Evolutionary conservation across 2,113 vertebrate genomes (phyloP).

Genomic region (Barnardius zonarius): DNA sequence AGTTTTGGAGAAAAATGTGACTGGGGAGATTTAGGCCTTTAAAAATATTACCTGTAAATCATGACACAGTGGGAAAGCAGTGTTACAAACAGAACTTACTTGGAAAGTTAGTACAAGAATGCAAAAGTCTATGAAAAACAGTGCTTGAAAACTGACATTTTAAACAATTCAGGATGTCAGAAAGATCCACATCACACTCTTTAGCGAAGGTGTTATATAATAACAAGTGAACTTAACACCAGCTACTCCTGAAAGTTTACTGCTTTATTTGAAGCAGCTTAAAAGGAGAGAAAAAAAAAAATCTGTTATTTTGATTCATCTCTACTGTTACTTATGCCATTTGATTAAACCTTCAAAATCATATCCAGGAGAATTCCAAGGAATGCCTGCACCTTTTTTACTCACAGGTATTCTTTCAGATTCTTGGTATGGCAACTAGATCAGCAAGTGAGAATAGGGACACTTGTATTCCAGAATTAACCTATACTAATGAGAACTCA

Average conservation of each 20-base stretch:
- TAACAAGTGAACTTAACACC: not conserved
- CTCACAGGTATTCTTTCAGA: not conserved
- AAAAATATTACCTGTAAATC: constrained; percentile 23
- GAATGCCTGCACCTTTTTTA: not conserved
- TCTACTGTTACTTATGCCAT: not conserved
- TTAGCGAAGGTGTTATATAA: not conserved
- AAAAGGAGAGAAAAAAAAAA: rapidly evolving
- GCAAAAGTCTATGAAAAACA: not conserved
- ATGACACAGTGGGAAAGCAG: not conserved
- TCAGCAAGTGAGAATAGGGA: not conserved
- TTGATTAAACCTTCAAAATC: not conserved
- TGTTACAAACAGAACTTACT: not conserved
- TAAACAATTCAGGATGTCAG: not conserved
- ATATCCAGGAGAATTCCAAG: not conserved
- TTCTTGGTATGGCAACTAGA: not conserved
- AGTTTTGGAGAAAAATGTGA: constrained; percentile 14
- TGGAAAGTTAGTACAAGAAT: not conserved
- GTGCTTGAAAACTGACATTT: not conserved
- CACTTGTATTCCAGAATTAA: not conserved
- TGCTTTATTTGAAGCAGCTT: not conserved
- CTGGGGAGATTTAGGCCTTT: not conserved
- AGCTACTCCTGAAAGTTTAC: not conserved
- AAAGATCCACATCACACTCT: not conserved
- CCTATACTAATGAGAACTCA: not conserved
- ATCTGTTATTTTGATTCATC: not conserved